Percentiles rank a stretch among this genome's conserved stretches.
Evolutionary conservation across 2,797 vertebrate species (phyloP).

Genomic region (Chrysocyon brachyurus): DNA sequence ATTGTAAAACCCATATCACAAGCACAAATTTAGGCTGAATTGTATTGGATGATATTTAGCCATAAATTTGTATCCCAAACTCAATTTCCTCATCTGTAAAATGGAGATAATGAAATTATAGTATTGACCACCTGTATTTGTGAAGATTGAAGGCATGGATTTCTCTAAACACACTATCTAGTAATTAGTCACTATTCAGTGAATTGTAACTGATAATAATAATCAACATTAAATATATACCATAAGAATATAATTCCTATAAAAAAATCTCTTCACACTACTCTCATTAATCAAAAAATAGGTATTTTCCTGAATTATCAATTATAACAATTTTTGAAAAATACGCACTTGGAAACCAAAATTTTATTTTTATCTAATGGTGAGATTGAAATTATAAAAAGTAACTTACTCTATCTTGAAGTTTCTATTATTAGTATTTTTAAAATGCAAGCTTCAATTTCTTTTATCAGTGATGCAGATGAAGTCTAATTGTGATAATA

Average conservation of each 20-base stretch:
- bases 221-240: background rate
- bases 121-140: background rate
- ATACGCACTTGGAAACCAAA: background rate
- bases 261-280: background rate
- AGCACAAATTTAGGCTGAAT: background rate
- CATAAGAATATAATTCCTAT: background rate
- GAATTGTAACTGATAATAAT: slow-evolving; percentile 3
- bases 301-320: slow-evolving; percentile 16
- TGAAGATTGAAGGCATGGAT: background rate
- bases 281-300: slow-evolving; percentile 31
- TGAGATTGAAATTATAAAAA: slow-evolving; percentile 39
- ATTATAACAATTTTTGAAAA: background rate
- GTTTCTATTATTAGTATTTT: background rate
- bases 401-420: slow-evolving; percentile 12
- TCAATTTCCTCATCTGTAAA: slow-evolving; percentile 25
- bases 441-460: slow-evolving; percentile 7
- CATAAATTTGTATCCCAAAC: background rate
- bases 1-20: background rate
- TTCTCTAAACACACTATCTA: background rate
- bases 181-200: background rate
- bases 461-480: background rate
- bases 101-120: background rate
- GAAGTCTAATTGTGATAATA: background rate
- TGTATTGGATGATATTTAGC: background rate
- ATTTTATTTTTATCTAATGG: slow-evolving; percentile 36